Conservation (phyloP, 92 coral and sea anemone genomes). For the Palythoa grandiflora region DNA sequence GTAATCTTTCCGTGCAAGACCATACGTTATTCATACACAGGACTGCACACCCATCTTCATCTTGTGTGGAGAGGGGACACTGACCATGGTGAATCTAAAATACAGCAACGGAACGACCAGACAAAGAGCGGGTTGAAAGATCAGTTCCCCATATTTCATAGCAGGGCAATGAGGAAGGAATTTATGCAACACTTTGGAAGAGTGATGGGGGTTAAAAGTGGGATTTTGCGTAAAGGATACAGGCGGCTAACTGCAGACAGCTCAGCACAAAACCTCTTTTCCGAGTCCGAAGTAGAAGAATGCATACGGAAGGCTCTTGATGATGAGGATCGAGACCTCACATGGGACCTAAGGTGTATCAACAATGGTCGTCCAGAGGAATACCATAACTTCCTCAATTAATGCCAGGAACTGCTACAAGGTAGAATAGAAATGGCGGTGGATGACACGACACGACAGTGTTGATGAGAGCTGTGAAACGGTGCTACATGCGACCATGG, state of each 20-base stretch:
- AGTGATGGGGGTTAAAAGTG: constrained; percentile 31
- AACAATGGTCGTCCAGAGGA: constrained; percentile 48
- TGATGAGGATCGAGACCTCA: neutral
- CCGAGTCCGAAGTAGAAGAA: constrained; percentile 10
- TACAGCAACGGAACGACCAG: constrained; percentile 1
- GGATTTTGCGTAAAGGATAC: constrained; percentile 22
- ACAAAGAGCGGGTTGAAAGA: constrained; percentile 11
- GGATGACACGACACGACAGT: constrained; percentile 57
- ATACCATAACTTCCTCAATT: constrained; percentile 33
- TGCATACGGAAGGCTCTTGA: neutral
- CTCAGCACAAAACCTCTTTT: constrained; percentile 10
- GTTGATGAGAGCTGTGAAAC: constrained; percentile 34
- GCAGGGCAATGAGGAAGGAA: constrained; percentile 21
- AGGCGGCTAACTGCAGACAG: constrained; percentile 10
- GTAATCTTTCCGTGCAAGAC: constrained; percentile 49
- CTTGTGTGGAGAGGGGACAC: constrained; percentile 47
- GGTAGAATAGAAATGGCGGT: constrained; percentile 54
- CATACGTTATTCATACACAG: constrained; percentile 44
- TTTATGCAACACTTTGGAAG: constrained; percentile 17
- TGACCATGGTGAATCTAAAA: constrained; percentile 2
- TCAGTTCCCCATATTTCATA: constrained; percentile 48
- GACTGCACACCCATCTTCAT: constrained; percentile 45
- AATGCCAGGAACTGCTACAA: constrained; percentile 50
- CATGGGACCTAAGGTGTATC: constrained; percentile 38
- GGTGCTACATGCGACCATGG: constrained; percentile 58